Percentiles rank a stretch among this genome's conserved stretches.
phyloP scores from a whole-genome alignment of 2,113 vertebrate species.

The Eolophus roseicapilla region DNA sequence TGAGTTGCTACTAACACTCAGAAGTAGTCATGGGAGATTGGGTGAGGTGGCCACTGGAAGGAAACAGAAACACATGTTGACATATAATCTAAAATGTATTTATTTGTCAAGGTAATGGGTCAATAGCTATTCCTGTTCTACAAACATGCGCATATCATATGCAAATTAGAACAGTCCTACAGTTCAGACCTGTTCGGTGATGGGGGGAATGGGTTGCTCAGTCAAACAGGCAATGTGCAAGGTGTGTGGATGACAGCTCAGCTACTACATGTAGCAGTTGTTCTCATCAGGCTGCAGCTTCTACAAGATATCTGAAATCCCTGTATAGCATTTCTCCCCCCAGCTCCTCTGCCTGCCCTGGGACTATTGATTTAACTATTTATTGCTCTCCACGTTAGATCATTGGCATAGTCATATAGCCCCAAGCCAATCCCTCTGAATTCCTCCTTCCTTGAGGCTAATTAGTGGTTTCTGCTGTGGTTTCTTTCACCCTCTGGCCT shows the following conservation, averaged over 20 bases:
- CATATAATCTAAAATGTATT: not conserved
- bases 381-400: not conserved
- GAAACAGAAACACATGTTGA: not conserved
- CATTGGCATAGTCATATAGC: not conserved
- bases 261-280: not conserved
- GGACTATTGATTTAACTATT: not conserved
- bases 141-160: rapidly evolving
- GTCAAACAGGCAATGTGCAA: rapidly evolving
- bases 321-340: not conserved
- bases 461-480: not conserved
- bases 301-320: not conserved
- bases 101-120: not conserved
- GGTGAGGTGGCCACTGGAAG: not conserved
- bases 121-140: rapidly evolving
- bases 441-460: not conserved
- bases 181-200: not conserved
- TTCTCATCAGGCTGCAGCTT: not conserved
- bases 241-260: not conserved
- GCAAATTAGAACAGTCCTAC: not conserved
- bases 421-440: not conserved
- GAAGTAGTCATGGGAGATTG: not conserved
- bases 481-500: not conserved
- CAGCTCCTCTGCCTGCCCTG: not conserved
- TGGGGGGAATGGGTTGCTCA: rapidly evolving
- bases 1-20: not conserved